These are phyloP conservation scores for Heterotis niloticus DNA, from an alignment of 2,113 vertebrate genomes.

Conservation along the genomic window DNA sequence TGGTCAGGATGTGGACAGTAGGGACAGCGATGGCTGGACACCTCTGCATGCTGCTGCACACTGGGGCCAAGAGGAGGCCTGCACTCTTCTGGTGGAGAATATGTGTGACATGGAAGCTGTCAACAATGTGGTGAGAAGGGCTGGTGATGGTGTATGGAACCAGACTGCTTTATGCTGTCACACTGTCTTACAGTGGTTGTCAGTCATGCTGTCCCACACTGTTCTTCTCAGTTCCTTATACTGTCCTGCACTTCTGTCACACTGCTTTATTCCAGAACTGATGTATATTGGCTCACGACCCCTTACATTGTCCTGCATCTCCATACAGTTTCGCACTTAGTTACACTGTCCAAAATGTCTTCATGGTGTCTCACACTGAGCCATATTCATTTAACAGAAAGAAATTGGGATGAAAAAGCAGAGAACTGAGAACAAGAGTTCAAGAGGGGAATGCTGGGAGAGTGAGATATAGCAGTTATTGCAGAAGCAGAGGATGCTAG, in stretches of 20 bases:
- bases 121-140: slow-evolving; percentile 64
- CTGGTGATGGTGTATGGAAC: background rate
- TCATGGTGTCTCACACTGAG: background rate
- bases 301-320: background rate
- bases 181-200: slow-evolving; percentile 4
- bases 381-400: background rate
- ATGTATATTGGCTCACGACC: no score
- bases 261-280: background rate
- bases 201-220: background rate
- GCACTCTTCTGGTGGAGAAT: slow-evolving; percentile 59
- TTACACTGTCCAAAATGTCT: background rate
- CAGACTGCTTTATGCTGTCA: background rate
- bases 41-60: slow-evolving; percentile 69
- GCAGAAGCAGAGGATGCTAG: no score
- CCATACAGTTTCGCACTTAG: background rate
- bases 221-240: background rate
- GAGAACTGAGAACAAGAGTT: no score
- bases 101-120: slow-evolving; percentile 69
- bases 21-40: slow-evolving; percentile 67
- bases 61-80: slow-evolving; percentile 74
- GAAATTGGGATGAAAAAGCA: no score
- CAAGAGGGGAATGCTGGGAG: no score
- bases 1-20: slow-evolving; percentile 58
- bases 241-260: background rate
- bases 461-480: no score